Percentiles rank a stretch among this genome's conserved stretches.
Conservation (phyloP, 2,888 invertebrate species). For the Orthosia incerta region DNA sequence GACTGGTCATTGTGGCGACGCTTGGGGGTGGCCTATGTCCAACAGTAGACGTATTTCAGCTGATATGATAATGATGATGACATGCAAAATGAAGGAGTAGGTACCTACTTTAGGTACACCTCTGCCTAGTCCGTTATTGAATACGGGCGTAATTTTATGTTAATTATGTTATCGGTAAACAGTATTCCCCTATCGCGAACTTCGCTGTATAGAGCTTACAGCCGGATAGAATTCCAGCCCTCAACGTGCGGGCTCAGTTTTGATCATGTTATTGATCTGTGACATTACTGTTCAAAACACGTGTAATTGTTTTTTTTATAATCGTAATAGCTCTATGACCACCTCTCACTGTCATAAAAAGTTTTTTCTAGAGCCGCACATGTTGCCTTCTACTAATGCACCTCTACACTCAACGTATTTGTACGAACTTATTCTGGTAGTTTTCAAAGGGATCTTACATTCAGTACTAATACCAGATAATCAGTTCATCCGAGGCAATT, state of each 20-base stretch:
- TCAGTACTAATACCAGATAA: neutral
- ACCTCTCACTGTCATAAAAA: too few species aligned
- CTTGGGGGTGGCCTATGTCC: too few species aligned
- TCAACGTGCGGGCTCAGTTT: neutral
- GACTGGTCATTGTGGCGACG: too few species aligned
- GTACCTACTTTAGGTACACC: neutral
- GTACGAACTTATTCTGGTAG: too few species aligned
- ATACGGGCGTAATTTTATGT: neutral
- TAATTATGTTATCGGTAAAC: neutral
- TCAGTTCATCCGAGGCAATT: slow-evolving; percentile 10
- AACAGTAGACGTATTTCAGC: too few species aligned
- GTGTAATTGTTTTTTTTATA: neutral
- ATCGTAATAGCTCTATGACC: neutral
- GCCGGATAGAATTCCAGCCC: neutral
- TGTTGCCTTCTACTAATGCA: neutral
- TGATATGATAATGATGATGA: too few species aligned
- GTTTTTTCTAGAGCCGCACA: neutral
- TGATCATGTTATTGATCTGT: neutral
- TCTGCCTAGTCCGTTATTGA: neutral
- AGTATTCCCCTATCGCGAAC: neutral
- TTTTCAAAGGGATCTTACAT: neutral
- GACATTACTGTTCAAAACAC: slow-evolving; percentile 5
- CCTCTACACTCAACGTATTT: neutral
- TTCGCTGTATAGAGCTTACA: neutral
- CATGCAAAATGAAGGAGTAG: too few species aligned